Percentiles rank a stretch among this genome's conserved stretches.
phyloP scores from a whole-genome alignment of 2,888 invertebrate genomes.

The Tachina lurida region DNA sequence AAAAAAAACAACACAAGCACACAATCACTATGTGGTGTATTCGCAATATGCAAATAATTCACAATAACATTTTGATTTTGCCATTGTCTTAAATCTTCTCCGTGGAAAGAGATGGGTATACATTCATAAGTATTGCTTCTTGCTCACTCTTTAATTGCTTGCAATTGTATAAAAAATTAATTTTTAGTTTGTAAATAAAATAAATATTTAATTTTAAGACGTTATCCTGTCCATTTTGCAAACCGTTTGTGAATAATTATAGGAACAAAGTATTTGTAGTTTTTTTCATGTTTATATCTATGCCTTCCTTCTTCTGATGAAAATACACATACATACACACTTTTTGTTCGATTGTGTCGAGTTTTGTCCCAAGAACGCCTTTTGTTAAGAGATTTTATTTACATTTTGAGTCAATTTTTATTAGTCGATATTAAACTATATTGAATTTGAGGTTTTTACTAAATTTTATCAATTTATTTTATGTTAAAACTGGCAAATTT shows the following conservation, averaged over 20 bases:
- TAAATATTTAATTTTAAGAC: background rate
- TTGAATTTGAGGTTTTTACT: slow-evolving; percentile 61
- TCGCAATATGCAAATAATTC: slow-evolving; percentile 51
- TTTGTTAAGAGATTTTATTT: slow-evolving; percentile 16
- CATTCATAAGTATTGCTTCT: background rate
- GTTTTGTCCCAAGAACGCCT: slow-evolving; percentile 21
- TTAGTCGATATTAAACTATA: slow-evolving; percentile 42
- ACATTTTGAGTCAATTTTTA: slow-evolving; percentile 24
- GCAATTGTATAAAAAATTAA: slow-evolving; percentile 21
- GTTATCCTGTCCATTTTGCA: background rate
- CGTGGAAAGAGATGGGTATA: slow-evolving; percentile 38
- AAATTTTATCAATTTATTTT: slow-evolving; percentile 55
- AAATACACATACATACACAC: slow-evolving; percentile 10
- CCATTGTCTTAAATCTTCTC: slow-evolving; percentile 13
- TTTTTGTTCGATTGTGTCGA: slow-evolving; percentile 24
- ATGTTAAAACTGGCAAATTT: slow-evolving; percentile 67
- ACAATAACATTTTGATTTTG: slow-evolving; percentile 59
- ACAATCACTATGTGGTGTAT: slow-evolving; percentile 47
- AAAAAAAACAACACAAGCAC: slow-evolving; percentile 56
- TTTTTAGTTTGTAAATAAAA: slow-evolving; percentile 28
- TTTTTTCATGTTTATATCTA: background rate
- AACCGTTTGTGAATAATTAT: background rate
- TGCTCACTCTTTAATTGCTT: slow-evolving; percentile 36
- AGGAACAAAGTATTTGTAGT: background rate
- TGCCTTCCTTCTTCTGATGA: background rate